Conservation (phyloP, 2,797 vertebrate species). For the Poecile montanus region DNA sequence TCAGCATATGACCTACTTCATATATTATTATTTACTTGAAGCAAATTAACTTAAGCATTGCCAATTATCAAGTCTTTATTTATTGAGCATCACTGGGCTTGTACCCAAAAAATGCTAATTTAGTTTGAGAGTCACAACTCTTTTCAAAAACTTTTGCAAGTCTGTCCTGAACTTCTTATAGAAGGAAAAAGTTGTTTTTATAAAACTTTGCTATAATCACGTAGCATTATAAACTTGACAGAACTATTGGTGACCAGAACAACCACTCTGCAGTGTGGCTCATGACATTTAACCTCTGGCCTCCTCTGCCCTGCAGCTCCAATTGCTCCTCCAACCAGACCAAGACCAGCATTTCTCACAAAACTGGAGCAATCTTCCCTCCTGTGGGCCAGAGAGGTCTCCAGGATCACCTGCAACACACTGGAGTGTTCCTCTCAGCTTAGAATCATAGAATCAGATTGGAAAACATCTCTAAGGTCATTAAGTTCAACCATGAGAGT, state of each 20-base stretch:
- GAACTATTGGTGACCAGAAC: background rate
- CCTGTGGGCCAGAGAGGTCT: background rate
- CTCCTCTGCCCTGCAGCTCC: background rate
- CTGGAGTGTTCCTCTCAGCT: background rate
- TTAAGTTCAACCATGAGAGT: background rate
- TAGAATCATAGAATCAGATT: background rate
- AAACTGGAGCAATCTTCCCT: accelerated
- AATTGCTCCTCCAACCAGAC: background rate
- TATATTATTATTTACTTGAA: background rate
- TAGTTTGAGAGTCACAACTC: background rate
- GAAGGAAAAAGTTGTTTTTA: background rate
- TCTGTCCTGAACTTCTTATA: background rate
- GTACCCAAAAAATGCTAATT: background rate
- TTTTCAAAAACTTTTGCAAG: background rate
- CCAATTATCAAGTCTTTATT: background rate
- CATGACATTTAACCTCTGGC: background rate
- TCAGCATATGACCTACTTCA: background rate
- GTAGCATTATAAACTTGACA: background rate
- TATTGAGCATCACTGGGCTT: background rate
- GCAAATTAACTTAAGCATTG: background rate
- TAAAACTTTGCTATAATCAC: background rate
- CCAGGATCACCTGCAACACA: background rate
- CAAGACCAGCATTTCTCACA: background rate
- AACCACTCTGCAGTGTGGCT: background rate
- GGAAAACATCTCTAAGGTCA: background rate